phyloP scores from a whole-genome alignment of 2,797 vertebrate genomes.

The Neopelma chrysocephalum region DNA sequence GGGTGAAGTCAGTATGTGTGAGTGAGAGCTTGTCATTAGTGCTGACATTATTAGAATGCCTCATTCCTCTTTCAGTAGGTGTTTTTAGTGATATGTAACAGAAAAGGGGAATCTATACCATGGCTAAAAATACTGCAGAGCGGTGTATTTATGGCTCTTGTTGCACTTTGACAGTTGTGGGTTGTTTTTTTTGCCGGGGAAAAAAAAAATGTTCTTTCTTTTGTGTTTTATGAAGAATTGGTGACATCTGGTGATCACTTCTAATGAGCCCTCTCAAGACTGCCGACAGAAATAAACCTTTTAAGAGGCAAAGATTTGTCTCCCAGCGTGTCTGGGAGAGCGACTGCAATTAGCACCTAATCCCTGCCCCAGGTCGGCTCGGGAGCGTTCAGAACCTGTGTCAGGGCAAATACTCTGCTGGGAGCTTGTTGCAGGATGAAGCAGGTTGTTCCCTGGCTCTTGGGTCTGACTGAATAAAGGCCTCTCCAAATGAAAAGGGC shows the following conservation, averaged over 20 bases:
- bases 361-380: neutral
- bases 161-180: neutral
- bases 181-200: neutral
- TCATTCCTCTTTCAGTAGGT: neutral
- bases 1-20: neutral
- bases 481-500: neutral
- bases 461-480: neutral
- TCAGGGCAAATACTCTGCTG: neutral
- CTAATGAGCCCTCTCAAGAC: slow-evolving; percentile 15
- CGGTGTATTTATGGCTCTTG: neutral
- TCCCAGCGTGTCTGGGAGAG: neutral
- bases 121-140: neutral
- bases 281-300: neutral
- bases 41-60: neutral
- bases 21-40: neutral
- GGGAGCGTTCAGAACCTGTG: neutral
- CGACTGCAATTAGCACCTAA: neutral
- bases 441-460: neutral
- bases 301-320: neutral
- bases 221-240: slow-evolving; percentile 24
- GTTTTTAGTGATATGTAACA: neutral
- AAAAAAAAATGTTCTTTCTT: neutral
- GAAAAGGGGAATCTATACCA: neutral
- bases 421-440: neutral
- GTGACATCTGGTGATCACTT: slow-evolving; percentile 50